Base-by-base conservation (phyloP, 2,113 vertebrate species). In the Colinus virginianus region DNA sequence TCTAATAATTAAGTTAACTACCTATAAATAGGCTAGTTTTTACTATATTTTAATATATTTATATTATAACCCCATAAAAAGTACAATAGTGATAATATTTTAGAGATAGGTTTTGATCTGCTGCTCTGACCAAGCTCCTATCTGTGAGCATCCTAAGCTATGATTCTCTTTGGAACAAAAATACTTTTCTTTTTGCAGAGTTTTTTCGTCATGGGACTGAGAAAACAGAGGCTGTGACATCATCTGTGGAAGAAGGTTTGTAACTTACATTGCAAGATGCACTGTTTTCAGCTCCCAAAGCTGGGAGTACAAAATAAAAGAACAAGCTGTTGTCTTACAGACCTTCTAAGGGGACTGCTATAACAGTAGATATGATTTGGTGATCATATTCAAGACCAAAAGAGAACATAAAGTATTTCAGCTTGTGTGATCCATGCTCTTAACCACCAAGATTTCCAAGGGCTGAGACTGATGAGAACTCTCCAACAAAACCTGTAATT, bases 161-260 rank as follows among this genome's bases (percentile, higher is more conserved):
- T 1, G 7, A 40, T 3, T 30, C 32, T 55, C 15, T 40, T 63
- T 21, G 32, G 4, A 79, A 8, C 74, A 77, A 92, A 32, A 64
- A 58, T 5, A 11, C 2, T 61, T 91, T 87, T 83, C n/a, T 67
- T 88, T 92, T 82, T 77, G 7, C 89, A 96, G 97, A 85, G 13
- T 25, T 95, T 58, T 13, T 81, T 89, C 68, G 58, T 23, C 78
- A 3, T 3, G 22, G 28, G 49, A 51, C 14, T 63, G 87, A 81
- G n/a, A 68, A 76, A 70, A 58, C 21, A 38, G 14, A 1, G 22
- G 42, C 68, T 86, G 70, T 69, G 34, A 90, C 91, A 30, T 90
- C 78, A 48, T 94, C 94, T 25, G 0, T 64, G 34, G 94, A 96
- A 86, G 95, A 96, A 91, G 96, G 95, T 97, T 88, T 68, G 96